phyloP scores from a whole-genome alignment of 2,113 vertebrate genomes.

The Mola mola region DNA sequence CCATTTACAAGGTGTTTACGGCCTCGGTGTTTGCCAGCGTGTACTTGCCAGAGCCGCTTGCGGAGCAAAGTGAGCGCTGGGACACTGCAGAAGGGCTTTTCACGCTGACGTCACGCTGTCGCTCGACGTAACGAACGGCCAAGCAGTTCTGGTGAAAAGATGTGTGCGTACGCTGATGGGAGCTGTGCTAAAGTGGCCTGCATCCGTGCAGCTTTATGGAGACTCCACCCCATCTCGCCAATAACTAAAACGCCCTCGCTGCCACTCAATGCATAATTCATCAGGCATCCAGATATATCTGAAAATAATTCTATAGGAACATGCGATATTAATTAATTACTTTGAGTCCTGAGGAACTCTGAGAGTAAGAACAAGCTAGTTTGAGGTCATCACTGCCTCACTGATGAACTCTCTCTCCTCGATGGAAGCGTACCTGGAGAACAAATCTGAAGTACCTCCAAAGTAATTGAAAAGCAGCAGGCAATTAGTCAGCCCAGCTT shows the following conservation, averaged over 20 bases:
- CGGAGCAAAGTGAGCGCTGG: constrained; percentile 52
- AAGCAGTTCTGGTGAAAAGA: constrained; percentile 31
- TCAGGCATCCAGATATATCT: constrained; percentile 68
- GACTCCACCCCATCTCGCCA: constrained; percentile 6
- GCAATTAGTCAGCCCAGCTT: constrained; percentile 32
- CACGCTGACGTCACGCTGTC: constrained; percentile 48
- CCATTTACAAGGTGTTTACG: constrained; percentile 64
- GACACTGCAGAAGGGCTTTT: constrained; percentile 59
- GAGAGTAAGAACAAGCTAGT: constrained; percentile 37
- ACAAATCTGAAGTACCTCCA: constrained; percentile 44
- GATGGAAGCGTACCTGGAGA: constrained; percentile 41
- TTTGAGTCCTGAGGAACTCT: constrained; percentile 46
- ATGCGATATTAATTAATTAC: constrained; percentile 71
- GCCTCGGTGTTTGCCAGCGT: constrained; percentile 51
- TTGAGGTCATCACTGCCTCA: constrained; percentile 42
- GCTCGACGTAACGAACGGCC: constrained; percentile 40
- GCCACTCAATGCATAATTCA: constrained; percentile 68
- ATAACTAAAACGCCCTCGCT: constrained; percentile 19
- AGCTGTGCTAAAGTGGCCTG: constrained; percentile 11
- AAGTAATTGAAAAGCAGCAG: constrained; percentile 55
- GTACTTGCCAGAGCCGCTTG: constrained; percentile 38
- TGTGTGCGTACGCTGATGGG: constrained; percentile 39
- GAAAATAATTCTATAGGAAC: constrained; percentile 68
- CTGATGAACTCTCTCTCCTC: constrained; percentile 24
- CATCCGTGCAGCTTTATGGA: constrained; percentile 20